Conservation (phyloP, 2,797 vertebrate species). For the Neomorphus geoffroyi region DNA sequence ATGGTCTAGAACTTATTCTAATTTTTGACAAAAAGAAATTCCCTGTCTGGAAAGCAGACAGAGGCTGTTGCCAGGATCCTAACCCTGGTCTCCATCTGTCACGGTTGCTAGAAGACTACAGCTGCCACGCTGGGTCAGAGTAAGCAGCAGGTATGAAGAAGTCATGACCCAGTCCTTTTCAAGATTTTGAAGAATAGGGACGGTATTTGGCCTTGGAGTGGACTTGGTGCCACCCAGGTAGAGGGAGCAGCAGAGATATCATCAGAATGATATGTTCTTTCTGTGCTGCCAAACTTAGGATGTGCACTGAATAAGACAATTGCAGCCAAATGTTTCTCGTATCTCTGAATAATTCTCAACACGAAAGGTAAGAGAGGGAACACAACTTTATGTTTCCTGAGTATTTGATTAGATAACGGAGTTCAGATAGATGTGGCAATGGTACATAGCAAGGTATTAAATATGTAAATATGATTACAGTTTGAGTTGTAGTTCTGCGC, state of each 20-base stretch:
- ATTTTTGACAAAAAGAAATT: background rate
- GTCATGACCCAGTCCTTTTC: background rate
- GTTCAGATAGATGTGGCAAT: background rate
- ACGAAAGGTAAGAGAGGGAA: background rate
- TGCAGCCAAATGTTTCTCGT: background rate
- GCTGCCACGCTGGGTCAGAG: background rate
- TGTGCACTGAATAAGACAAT: background rate
- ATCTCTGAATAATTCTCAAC: background rate
- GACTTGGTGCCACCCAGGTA: background rate
- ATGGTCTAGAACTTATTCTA: background rate
- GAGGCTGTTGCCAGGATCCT: background rate
- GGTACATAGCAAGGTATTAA: background rate
- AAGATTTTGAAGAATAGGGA: background rate
- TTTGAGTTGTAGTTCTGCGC: background rate
- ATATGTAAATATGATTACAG: background rate
- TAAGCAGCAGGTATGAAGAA: slow-evolving; percentile 9
- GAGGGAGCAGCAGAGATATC: background rate
- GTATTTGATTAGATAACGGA: background rate
- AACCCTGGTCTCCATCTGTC: background rate
- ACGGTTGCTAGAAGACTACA: background rate
- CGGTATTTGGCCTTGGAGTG: background rate
- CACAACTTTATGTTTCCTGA: background rate
- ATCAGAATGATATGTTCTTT: background rate
- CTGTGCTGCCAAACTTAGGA: background rate
- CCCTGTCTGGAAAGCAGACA: background rate